Percentiles rank a stretch among this genome's conserved stretches.
Evolutionary conservation across 2,113 vertebrate species (phyloP).

Genomic region (Osmerus eperlanus): DNA sequence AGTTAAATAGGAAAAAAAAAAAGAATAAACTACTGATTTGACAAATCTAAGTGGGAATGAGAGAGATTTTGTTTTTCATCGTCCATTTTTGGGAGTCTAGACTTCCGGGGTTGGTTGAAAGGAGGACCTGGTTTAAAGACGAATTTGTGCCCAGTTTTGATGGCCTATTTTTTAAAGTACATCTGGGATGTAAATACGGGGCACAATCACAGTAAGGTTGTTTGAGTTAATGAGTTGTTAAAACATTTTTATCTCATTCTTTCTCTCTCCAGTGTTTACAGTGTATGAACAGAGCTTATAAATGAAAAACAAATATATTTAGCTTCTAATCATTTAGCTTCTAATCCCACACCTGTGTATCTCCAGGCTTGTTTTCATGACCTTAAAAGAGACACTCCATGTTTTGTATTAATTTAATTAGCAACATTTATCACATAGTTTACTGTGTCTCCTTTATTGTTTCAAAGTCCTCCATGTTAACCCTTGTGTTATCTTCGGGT

Average conservation of each 20-base stretch:
- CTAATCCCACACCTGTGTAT: conserved; percentile 15
- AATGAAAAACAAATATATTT: conserved; percentile 36
- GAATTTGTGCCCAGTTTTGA: conserved; percentile 32
- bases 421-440: too few species aligned
- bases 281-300: conserved; percentile 32
- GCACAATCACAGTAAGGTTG: conserved; percentile 56
- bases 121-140: background rate
- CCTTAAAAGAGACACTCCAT: background rate
- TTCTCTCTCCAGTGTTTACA: conserved; percentile 39
- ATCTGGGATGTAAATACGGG: conserved; percentile 44
- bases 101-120: too few species aligned
- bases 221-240: conserved; percentile 60
- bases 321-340: conserved; percentile 2
- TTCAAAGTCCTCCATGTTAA: too few species aligned
- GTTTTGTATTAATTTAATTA: too few species aligned
- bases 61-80: too few species aligned
- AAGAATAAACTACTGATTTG: too few species aligned
- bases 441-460: too few species aligned
- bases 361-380: conserved; percentile 11
- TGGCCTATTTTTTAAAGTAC: conserved; percentile 60
- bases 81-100: too few species aligned
- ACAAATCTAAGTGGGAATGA: conserved; percentile 7
- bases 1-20: too few species aligned
- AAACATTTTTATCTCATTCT: conserved; percentile 55
- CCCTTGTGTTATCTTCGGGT: too few species aligned